Conservation (phyloP, 1,140 invertebrate species). For the Trichonephila clavipes region DNA sequence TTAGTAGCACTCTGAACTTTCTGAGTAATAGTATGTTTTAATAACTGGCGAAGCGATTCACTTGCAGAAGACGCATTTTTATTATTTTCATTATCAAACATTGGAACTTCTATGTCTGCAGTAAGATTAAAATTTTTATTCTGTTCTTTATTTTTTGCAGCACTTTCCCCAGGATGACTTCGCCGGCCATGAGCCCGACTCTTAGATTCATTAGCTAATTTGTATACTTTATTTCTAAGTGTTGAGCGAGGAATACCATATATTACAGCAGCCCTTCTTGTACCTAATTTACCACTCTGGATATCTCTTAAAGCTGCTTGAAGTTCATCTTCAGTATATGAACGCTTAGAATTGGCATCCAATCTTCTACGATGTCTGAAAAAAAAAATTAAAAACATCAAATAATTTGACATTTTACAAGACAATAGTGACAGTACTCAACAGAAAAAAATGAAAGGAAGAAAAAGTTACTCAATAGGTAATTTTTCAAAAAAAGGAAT, state of each 20-base stretch:
- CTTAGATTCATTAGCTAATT: slow-evolving; percentile 87
- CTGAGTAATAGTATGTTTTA: slow-evolving; percentile 79
- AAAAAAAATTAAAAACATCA: slow-evolving; percentile 25
- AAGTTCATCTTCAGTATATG: slow-evolving; percentile 95
- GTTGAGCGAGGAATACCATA: slow-evolving; percentile 98
- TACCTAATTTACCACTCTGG: slow-evolving; percentile 94
- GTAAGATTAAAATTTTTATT: slow-evolving; percentile 32
- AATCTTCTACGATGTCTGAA: slow-evolving; percentile 73
- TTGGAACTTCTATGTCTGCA: slow-evolving; percentile 83
- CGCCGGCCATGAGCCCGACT: slow-evolving; percentile 43
- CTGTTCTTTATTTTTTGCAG: slow-evolving; percentile 80
- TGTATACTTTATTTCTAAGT: slow-evolving; percentile 95
- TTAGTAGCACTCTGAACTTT: slow-evolving; percentile 55
- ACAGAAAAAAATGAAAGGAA: background rate
- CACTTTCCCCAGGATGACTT: slow-evolving; percentile 44
- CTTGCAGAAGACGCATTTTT: slow-evolving; percentile 78
- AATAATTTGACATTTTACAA: too few species aligned
- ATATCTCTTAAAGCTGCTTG: slow-evolving; percentile 94
- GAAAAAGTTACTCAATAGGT: background rate
- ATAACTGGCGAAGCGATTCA: slow-evolving; percentile 84
- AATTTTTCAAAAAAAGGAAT: too few species aligned
- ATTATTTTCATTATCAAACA: slow-evolving; percentile 82
- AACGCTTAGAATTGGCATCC: slow-evolving; percentile 81
- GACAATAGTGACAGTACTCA: too few species aligned
- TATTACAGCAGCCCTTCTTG: slow-evolving; percentile 93